phyloP scores from a whole-genome alignment of 2,113 vertebrate genomes.

The Ceyx margarethae region DNA sequence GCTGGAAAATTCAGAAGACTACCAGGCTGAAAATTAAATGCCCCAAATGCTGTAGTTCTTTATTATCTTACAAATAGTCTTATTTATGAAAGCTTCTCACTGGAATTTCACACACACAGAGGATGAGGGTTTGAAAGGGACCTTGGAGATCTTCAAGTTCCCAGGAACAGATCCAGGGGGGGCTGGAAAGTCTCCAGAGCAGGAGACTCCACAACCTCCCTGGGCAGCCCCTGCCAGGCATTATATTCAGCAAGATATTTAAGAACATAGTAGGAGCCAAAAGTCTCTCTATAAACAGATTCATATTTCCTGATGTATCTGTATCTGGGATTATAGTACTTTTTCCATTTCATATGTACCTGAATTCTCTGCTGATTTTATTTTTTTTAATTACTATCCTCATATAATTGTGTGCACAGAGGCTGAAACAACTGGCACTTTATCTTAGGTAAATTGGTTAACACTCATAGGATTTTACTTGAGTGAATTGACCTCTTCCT shows the following conservation, averaged over 20 bases:
- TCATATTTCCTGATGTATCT: background rate
- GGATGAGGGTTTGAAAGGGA: no score
- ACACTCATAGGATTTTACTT: background rate
- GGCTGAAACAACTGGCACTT: background rate
- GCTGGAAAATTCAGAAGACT: slow-evolving; percentile 1
- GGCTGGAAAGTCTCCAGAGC: no score
- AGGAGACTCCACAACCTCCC: no score
- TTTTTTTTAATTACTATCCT: background rate
- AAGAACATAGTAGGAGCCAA: background rate
- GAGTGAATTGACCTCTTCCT: background rate
- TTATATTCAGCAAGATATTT: background rate
- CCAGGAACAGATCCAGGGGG: no score
- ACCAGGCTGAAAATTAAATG: background rate
- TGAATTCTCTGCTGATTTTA: background rate
- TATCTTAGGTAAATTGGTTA: background rate
- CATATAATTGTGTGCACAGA: background rate
- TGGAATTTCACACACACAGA: background rate
- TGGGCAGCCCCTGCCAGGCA: no score
- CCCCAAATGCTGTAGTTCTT: background rate
- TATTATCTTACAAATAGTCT: slow-evolving; percentile 13
- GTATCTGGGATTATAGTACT: background rate
- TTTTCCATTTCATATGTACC: background rate
- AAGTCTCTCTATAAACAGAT: background rate
- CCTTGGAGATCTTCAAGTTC: no score
- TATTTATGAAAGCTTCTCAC: slow-evolving; percentile 26